These are phyloP conservation scores for Spialia ferax DNA, from an alignment of 2,888 invertebrate species.

Conservation along the genomic window DNA sequence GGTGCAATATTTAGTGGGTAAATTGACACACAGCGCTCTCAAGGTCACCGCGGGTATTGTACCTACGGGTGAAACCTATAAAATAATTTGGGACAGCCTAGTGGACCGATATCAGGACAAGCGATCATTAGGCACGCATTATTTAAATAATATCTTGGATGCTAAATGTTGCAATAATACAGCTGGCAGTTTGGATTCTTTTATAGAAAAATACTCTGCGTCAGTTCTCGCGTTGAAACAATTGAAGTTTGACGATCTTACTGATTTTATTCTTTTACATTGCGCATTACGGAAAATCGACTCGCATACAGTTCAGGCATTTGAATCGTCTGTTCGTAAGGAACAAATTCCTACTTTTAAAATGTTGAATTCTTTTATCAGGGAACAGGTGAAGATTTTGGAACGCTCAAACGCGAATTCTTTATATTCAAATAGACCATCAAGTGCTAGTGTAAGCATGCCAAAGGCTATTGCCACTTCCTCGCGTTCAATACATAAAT, in stretches of 20 bases:
- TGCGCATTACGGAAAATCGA: background rate
- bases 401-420: background rate
- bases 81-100: background rate
- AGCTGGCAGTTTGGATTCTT: background rate
- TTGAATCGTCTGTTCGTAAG: slow-evolving; percentile 7
- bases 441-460: background rate
- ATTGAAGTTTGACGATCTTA: background rate
- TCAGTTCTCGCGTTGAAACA: slow-evolving; percentile 2
- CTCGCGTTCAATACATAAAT: background rate
- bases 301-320: background rate
- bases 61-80: slow-evolving; percentile 3
- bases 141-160: slow-evolving; percentile 6
- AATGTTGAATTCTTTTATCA: background rate
- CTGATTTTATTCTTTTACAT: background rate
- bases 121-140: background rate
- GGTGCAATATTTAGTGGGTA: background rate
- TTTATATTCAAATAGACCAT: background rate
- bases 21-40: background rate
- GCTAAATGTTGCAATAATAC: background rate
- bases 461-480: background rate
- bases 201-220: slow-evolving; percentile 4
- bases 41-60: slow-evolving; percentile 5
- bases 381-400: background rate
- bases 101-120: background rate
- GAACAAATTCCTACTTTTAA: background rate